Evolutionary conservation across 2,888 invertebrate species (phyloP).

Genomic region (Drosophila villosipedis): DNA sequence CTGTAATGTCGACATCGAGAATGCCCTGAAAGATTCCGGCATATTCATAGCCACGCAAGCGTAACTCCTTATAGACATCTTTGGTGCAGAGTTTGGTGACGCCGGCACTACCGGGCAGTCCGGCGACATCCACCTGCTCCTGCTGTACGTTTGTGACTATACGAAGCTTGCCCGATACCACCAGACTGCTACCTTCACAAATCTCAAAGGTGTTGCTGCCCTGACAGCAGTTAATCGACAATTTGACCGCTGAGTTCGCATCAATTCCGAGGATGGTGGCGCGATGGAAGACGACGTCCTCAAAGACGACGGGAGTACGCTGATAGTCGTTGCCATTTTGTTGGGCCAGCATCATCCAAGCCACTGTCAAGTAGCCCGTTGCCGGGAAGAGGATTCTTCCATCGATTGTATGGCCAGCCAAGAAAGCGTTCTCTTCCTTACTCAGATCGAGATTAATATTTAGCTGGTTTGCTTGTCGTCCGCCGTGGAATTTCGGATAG

Average conservation of each 20-base stretch:
- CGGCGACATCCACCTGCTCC: conserved; percentile 87
- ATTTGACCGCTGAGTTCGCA: conserved; percentile 90
- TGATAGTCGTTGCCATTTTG: conserved; percentile 90
- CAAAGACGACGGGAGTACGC: conserved; percentile 93
- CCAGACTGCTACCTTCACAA: conserved; percentile 93
- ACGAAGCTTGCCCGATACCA: conserved; percentile 91
- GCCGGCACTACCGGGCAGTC: conserved; percentile 84
- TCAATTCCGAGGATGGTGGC: conserved; percentile 97
- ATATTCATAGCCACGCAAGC: conserved; percentile 95
- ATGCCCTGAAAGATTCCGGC: conserved; percentile 93
- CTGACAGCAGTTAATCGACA: conserved; percentile 92
- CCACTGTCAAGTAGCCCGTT: conserved; percentile 95
- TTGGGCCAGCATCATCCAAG: conserved; percentile 95
- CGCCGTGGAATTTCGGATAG: conserved; percentile 90
- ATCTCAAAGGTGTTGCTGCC: conserved; percentile 95
- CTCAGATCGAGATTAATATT: conserved; percentile 91
- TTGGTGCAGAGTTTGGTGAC: conserved; percentile 87
- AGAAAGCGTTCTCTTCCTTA: conserved; percentile 90
- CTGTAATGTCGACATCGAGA: conserved; percentile 89
- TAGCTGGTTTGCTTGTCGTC: conserved; percentile 89
- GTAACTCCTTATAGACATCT: conserved; percentile 94
- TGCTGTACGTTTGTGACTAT: conserved; percentile 88
- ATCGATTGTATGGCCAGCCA: conserved; percentile 95
- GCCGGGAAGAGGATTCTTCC: conserved; percentile 98
- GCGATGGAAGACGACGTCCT: conserved; percentile 95